Percentiles rank a stretch among this genome's conserved stretches.
Evolutionary conservation across 2,113 vertebrate species (phyloP).

Genomic region (Cebus imitator): DNA sequence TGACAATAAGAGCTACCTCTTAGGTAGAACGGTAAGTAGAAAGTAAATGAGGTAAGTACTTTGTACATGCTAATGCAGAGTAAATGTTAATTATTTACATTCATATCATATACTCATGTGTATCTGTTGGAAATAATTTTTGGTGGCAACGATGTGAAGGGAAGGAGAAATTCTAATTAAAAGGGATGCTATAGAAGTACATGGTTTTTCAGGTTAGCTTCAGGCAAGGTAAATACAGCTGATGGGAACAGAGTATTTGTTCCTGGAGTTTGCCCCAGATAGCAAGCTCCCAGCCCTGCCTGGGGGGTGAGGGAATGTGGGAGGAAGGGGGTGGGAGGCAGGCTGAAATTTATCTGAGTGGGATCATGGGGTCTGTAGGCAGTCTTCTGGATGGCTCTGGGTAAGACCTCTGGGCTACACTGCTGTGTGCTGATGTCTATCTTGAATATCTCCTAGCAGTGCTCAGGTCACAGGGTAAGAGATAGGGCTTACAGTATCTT

Average conservation of each 20-base stretch:
- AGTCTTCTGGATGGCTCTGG: background rate
- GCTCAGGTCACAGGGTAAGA: background rate
- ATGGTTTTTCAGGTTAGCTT: background rate
- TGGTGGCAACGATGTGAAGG: background rate
- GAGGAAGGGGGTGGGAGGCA: background rate
- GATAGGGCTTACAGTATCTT: background rate
- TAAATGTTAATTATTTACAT: background rate
- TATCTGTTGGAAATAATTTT: slow-evolving; percentile 24
- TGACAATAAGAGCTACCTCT: background rate
- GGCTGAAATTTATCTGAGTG: background rate
- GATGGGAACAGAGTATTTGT: background rate
- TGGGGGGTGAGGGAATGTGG: too few species aligned
- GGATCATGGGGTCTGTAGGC: too few species aligned
- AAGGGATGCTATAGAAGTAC: background rate
- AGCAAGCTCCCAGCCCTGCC: background rate
- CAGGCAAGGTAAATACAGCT: slow-evolving; percentile 1
- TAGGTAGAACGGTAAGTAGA: background rate
- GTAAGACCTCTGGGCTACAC: background rate
- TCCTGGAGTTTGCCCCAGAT: background rate
- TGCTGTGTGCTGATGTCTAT: background rate
- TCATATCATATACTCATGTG: background rate
- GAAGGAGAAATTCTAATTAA: slow-evolving; percentile 1
- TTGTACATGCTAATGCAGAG: background rate
- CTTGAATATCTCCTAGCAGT: background rate
- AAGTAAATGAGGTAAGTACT: background rate